Evolutionary conservation across 2,797 vertebrate species (phyloP).

Genomic region (Brachymystax lenok): DNA sequence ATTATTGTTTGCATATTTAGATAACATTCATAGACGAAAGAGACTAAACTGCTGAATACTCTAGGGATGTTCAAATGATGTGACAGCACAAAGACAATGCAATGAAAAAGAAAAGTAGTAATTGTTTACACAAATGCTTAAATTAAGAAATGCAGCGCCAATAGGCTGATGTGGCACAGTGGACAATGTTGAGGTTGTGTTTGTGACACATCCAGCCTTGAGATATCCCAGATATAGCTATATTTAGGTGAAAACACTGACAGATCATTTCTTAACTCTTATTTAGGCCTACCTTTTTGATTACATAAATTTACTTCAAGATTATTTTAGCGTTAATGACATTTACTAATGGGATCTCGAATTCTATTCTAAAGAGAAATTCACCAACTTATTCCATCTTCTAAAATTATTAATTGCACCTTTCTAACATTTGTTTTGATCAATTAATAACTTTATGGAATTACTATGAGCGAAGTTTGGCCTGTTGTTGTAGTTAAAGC

Average conservation of each 20-base stretch:
- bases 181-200: background rate
- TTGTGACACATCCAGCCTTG: background rate
- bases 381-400: background rate
- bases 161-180: background rate
- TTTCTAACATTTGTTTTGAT: background rate
- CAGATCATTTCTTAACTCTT: background rate
- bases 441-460: background rate
- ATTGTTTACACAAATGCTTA: background rate
- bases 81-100: background rate
- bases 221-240: background rate
- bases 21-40: background rate
- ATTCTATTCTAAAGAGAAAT: background rate
- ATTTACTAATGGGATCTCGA: background rate
- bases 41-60: background rate
- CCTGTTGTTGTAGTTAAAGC: background rate
- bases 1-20: background rate
- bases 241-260: constrained; percentile 1
- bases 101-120: background rate
- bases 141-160: background rate
- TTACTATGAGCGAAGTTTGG: background rate
- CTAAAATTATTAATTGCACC: background rate
- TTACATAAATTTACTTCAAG: background rate
- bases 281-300: background rate
- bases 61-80: background rate
- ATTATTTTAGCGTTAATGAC: background rate